These are phyloP conservation scores for Tetragnatha versicolor DNA, from an alignment of 1,140 invertebrate genomes.

Conservation along the genomic window DNA sequence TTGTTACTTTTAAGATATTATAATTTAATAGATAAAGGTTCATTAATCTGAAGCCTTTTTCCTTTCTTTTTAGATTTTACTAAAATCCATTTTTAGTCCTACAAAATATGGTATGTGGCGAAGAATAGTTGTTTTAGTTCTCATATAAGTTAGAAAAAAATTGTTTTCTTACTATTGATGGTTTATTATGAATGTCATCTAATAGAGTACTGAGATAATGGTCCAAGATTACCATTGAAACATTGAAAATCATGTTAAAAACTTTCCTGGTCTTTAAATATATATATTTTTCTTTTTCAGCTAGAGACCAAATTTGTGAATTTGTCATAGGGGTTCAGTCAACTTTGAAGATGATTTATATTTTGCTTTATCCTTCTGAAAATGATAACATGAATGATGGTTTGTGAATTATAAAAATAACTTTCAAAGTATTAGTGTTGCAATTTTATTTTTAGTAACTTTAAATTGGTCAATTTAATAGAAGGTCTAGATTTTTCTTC, in stretches of 20 bases:
- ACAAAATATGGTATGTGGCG: conserved; percentile 29
- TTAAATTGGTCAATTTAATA: background rate
- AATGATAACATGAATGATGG: background rate
- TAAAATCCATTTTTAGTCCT: conserved; percentile 18
- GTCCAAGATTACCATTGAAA: background rate
- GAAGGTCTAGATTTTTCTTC: background rate
- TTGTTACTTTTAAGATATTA: background rate
- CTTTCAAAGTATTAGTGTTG: background rate
- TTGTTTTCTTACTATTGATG: too few species aligned
- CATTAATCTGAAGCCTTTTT: background rate
- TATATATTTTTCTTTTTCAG: conserved; percentile 12
- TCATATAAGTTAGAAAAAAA: background rate
- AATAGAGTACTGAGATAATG: background rate
- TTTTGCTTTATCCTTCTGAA: conserved; percentile 5
- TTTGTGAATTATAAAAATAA: too few species aligned
- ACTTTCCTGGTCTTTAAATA: background rate
- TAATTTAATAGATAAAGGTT: background rate
- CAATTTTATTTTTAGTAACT: background rate
- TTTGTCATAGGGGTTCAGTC: conserved; percentile 38
- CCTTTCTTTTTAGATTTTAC: conserved; percentile 9
- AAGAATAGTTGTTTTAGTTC: background rate
- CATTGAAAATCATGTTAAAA: background rate
- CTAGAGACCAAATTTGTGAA: conserved; percentile 36
- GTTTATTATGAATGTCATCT: background rate
- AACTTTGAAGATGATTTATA: conserved; percentile 37